These are phyloP conservation scores for Delia radicum DNA, from an alignment of 1,140 invertebrate genomes.

Conservation along the genomic window DNA sequence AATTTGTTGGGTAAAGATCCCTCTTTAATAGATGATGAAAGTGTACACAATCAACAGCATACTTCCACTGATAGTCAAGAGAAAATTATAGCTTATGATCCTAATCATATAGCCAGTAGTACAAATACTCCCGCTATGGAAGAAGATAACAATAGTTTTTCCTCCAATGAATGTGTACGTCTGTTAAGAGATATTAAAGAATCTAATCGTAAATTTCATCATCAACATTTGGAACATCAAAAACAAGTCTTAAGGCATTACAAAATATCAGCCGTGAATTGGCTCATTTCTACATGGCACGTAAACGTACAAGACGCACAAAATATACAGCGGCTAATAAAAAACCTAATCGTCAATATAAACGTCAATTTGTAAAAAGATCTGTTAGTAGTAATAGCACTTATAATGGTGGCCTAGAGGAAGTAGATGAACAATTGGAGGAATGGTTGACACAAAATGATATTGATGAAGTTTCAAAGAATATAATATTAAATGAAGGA, in stretches of 20 bases:
- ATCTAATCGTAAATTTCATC: slow-evolving; percentile 40
- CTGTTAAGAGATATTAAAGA: slow-evolving; percentile 46
- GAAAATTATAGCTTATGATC: slow-evolving; percentile 68
- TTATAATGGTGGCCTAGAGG: slow-evolving; percentile 63
- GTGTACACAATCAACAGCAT: slow-evolving; percentile 56
- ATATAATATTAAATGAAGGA: slow-evolving; percentile 70
- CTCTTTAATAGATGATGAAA: slow-evolving; percentile 46
- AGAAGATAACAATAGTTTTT: slow-evolving; percentile 59
- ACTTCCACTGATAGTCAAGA: slow-evolving; percentile 65
- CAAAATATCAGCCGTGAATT: slow-evolving; percentile 48
- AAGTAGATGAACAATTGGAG: slow-evolving; percentile 60
- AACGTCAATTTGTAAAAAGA: slow-evolving; percentile 27
- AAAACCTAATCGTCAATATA: neutral
- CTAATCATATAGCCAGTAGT: slow-evolving; percentile 61
- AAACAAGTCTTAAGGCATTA: slow-evolving; percentile 48
- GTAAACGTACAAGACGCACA: slow-evolving; percentile 37
- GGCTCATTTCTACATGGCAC: slow-evolving; percentile 47
- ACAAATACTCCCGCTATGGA: slow-evolving; percentile 57
- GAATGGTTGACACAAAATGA: slow-evolving; percentile 63
- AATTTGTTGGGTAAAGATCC: slow-evolving; percentile 73
- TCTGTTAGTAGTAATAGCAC: slow-evolving; percentile 42
- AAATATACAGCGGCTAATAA: neutral
- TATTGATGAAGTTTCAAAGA: slow-evolving; percentile 62
- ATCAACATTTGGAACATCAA: slow-evolving; percentile 52
- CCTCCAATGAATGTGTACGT: slow-evolving; percentile 51